Percentiles rank a stretch among this genome's conserved stretches.
Conservation (phyloP, 2,113 vertebrate genomes). For the human region GRCh38 chr13:47800001-47800500, state of each 20-base stretch:
- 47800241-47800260: not conserved
- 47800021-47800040: constrained; percentile 4
- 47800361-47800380: not conserved
- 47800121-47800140: not conserved
- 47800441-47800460: not conserved
- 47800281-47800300: not conserved
- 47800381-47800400: not conserved
- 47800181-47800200: not conserved
- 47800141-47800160: not conserved
- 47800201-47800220: constrained; percentile 14
- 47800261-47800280: not conserved
- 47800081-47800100: not conserved
- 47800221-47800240: not conserved
- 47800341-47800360: not conserved
- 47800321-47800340: not conserved
- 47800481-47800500: not conserved
- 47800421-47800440: not conserved
- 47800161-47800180: not conserved
- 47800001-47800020: constrained; percentile 25
- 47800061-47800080: not conserved
- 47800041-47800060: constrained; percentile 3
- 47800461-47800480: not conserved
- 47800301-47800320: not conserved
- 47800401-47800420: not conserved
- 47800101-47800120: constrained; percentile 3